Evolutionary conservation across 2,888 invertebrate species (phyloP), one percentile per base, ranked within the genome.

Genomic region (Tiliacea aurago): DNA sequence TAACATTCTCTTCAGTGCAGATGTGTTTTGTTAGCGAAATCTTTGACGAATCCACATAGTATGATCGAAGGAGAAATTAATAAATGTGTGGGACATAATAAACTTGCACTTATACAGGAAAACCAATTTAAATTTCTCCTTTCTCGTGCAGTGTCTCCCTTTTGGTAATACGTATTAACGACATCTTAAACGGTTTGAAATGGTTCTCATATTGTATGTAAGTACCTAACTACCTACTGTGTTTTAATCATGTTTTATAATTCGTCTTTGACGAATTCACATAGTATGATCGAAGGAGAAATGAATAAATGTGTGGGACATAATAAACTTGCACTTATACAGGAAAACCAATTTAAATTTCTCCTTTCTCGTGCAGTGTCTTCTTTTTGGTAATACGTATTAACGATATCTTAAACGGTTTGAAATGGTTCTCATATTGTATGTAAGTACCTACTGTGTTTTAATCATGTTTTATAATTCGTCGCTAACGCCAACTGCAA

Each of bases 11-110:
- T 62, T 66, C 41, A 65, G 49, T 66, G 55, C 58, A 49, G 66
- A 67, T 61, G 41, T 72, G 49, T 43, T 75, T 75, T 69, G 68
- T 70, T 72, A n/a, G 53, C 56, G 62, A 79, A 82, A 71, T 80
- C 55, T 64, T 55, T 58, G 51, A 65, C 18, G 55, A 61, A 74
- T 69, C 23, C 33, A n/a, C 41, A 18, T 28, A 23, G 23, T 23
- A 56, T 58, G 45, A 49, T 59, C n/a, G 37, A 63, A 49, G 33
- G 55, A 77, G 62, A 68, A 43, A 63, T 79, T 1, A 37, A 73
- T 51, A 45, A 56, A 53, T 73, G 9, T 56, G 61, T 45, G 37
- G 59, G 55, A 65, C 43, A 49, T 59, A 37, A 73, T 47, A 37
- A 64, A 58, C 61, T 70, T 55, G 28, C 37, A 69, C 18, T 43